phyloP scores from a whole-genome alignment of 2,888 invertebrate genomes.

The Campaea margaritaria region DNA sequence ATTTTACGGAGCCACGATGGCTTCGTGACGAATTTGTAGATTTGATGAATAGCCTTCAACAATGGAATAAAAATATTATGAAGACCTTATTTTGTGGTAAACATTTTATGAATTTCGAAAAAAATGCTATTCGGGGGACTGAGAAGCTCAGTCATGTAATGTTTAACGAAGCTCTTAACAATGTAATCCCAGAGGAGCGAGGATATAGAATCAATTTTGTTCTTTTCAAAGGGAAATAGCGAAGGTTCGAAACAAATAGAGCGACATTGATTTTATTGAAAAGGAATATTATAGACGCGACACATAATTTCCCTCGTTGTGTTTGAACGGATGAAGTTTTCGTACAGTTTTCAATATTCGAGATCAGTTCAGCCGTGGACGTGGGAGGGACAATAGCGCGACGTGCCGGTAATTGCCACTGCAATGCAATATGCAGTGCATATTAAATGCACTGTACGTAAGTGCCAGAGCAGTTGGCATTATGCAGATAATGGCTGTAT shows the following conservation, averaged over 20 bases:
- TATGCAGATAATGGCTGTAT: constrained; percentile 6
- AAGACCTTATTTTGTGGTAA: constrained; percentile 32
- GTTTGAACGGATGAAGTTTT: constrained; percentile 36
- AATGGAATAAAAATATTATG: constrained; percentile 40
- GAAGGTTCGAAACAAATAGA: constrained; percentile 24
- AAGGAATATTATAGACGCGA: constrained; percentile 24
- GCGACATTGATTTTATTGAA: constrained; percentile 23
- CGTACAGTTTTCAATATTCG: constrained; percentile 56
- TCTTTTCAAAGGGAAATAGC: constrained; percentile 14
- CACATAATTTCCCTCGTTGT: constrained; percentile 26
- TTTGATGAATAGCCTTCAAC: constrained; percentile 37
- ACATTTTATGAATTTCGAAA: constrained; percentile 32
- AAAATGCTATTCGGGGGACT: constrained; percentile 9
- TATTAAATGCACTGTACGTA: constrained; percentile 20
- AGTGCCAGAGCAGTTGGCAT: constrained; percentile 15
- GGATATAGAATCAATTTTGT: constrained; percentile 17
- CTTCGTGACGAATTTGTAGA: constrained; percentile 45
- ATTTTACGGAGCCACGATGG: constrained; percentile 43
- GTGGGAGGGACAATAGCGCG: constrained; percentile 25
- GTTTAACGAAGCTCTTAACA: constrained; percentile 28
- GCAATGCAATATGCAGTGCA: constrained; percentile 36
- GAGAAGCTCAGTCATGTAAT: constrained; percentile 17
- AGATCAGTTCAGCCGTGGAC: constrained; percentile 47
- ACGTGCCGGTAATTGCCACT: constrained; percentile 20
- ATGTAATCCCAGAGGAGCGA: constrained; percentile 21